Base-by-base conservation (phyloP, 2,888 invertebrate genomes). In the Drosophila neonasuta region DNA sequence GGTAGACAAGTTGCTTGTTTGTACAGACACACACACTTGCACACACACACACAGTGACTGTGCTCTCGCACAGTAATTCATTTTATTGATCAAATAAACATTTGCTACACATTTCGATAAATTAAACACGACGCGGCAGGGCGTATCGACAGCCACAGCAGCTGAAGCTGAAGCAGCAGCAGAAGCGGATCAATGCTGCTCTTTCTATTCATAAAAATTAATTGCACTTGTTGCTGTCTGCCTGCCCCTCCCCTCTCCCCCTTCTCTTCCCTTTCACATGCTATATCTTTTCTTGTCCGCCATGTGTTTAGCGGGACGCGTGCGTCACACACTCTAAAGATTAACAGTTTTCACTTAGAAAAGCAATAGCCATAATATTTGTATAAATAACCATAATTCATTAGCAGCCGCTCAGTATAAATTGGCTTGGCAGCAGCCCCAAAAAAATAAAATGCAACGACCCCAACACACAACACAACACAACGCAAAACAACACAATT, bases 71-170 rank as follows among this genome's bases (percentile, higher is more conserved):
- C 70, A 64, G 73, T 88, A 84, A 80, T 76, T 87, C 81, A 87
- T 83, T 87, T 83, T 80, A 86, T 75, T 77, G 84, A 79, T 84
- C 74, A 86, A 83, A 83, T 84, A 83, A 83, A 83, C 85, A 83
- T 83, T 83, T 80, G 69, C 87, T 80, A 81, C 69, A 81, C 85
- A 87, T 78, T 87, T 83, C 79, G 75, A 86, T 86, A 83, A 87
- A 83, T 83, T 86, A 74, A 86, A 87, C 75, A 72, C 79, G 62
- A 67, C 65, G 74, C 71, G 70, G 71, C 80, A 69, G 81, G 81
- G 80, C 84, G 68, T 68, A 70, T 50, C 76, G 60, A 46, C 65
- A 74, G 48, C 77, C 17, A 29, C 68, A 50, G 39, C 48, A 45
- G 32, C 44, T n/a, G 62, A 24, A 11, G 36, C 44, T 17, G 39